Conservation (phyloP, 2,797 vertebrate species). For the Periparus ater region DNA sequence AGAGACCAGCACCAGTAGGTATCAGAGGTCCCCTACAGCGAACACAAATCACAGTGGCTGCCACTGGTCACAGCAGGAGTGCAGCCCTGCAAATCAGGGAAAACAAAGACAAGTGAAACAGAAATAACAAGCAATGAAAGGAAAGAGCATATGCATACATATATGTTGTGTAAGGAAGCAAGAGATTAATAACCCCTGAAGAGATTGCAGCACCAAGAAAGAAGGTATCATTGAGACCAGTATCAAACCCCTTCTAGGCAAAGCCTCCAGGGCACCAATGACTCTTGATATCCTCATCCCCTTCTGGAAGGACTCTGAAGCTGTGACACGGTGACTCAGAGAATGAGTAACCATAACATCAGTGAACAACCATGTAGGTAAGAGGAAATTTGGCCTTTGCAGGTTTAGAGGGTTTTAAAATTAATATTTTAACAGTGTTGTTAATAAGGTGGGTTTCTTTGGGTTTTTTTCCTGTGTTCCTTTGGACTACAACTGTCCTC, state of each 20-base stretch:
- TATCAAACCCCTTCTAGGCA: background rate
- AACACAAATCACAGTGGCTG: background rate
- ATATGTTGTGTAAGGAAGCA: rapidly evolving
- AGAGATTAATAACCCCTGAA: background rate
- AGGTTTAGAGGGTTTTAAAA: rapidly evolving
- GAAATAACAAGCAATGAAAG: background rate
- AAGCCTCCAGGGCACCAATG: background rate
- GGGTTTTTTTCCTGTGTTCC: rapidly evolving
- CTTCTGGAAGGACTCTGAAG: background rate
- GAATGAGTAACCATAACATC: background rate
- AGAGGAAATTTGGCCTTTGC: background rate
- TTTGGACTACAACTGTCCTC: background rate
- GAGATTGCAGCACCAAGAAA: background rate
- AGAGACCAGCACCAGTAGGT: background rate
- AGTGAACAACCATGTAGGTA: background rate
- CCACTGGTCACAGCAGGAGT: background rate
- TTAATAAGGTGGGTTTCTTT: background rate
- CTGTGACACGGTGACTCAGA: background rate
- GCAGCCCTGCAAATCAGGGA: background rate
- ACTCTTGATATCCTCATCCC: background rate
- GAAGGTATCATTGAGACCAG: rapidly evolving
- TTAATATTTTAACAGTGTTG: background rate
- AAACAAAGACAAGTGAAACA: background rate
- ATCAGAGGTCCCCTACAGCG: background rate
- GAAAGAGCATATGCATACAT: background rate